These are phyloP conservation scores for Microcebus tavaratra DNA, from an alignment of 2,113 vertebrate species.

Conservation along the genomic window DNA sequence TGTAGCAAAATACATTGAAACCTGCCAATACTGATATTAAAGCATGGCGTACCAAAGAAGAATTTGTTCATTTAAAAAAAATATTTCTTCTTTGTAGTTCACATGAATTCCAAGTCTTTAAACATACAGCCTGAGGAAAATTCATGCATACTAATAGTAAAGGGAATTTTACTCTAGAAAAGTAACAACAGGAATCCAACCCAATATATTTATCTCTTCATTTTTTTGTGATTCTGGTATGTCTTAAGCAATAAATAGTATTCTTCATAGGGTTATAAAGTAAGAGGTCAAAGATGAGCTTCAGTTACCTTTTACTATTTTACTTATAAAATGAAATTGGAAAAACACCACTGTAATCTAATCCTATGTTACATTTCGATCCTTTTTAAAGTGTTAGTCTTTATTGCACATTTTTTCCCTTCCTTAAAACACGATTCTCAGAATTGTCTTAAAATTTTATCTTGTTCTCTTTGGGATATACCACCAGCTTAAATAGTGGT, in stretches of 20 bases:
- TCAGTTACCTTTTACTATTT: not conserved
- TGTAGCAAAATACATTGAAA: constrained; percentile 17
- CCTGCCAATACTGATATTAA: not conserved
- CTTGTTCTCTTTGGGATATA: not conserved
- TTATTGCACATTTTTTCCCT: not conserved
- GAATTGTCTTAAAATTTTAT: not conserved
- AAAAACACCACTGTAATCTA: not conserved
- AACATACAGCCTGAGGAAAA: not conserved
- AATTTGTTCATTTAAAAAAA: constrained; percentile 20
- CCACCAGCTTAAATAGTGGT: not conserved
- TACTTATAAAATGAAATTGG: not conserved
- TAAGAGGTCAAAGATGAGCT: not conserved
- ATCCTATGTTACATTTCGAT: not conserved
- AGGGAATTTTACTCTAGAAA: not conserved
- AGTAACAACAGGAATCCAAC: not conserved
- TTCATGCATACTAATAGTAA: not conserved
- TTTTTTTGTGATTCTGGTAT: not conserved
- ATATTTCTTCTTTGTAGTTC: not conserved
- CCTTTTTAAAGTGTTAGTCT: not conserved
- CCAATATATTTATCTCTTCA: not conserved
- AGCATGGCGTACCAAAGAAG: not conserved
- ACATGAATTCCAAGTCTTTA: not conserved
- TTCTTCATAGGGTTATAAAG: not conserved
- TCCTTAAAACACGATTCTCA: not conserved
- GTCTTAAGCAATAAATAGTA: not conserved